Evolutionary conservation across 2,888 invertebrate genomes (phyloP).

Genomic region (Hipparchia sbordonii): DNA sequence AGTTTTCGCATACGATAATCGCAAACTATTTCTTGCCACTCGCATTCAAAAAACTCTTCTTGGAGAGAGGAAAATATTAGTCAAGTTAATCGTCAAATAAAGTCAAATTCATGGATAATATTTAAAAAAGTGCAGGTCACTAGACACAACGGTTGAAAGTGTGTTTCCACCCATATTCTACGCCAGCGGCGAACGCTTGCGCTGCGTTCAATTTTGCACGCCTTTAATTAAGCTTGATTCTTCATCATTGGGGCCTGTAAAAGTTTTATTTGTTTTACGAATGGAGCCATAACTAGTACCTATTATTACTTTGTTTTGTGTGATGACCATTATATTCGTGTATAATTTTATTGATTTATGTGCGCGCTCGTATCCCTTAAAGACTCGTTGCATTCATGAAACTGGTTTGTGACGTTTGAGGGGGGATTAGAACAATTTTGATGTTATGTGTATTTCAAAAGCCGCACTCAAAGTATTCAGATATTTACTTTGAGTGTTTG

Average conservation of each 20-base stretch:
- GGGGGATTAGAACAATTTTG: slow-evolving; percentile 57
- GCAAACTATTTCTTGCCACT: too few species aligned
- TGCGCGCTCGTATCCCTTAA: slow-evolving; percentile 51
- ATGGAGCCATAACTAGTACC: too few species aligned
- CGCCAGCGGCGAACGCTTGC: too few species aligned
- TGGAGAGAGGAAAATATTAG: too few species aligned
- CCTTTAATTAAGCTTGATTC: slow-evolving; percentile 26
- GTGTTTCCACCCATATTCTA: background rate
- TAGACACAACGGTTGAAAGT: too few species aligned
- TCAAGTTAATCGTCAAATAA: too few species aligned
- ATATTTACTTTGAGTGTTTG: background rate
- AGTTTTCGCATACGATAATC: too few species aligned
- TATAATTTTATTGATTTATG: background rate
- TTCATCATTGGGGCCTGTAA: slow-evolving; percentile 19
- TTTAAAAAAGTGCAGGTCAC: too few species aligned
- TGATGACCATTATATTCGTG: background rate
- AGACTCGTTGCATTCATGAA: slow-evolving; percentile 59
- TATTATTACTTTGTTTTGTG: slow-evolving; percentile 10
- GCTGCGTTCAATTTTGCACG: slow-evolving; percentile 11
- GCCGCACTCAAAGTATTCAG: background rate
- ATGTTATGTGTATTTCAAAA: background rate
- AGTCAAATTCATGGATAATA: too few species aligned
- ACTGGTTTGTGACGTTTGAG: slow-evolving; percentile 60
- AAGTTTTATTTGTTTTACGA: slow-evolving; percentile 13
- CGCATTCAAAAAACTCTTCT: too few species aligned